These are phyloP conservation scores for Vulpes lagopus DNA, from an alignment of 2,113 vertebrate species.

Conservation along the genomic window DNA sequence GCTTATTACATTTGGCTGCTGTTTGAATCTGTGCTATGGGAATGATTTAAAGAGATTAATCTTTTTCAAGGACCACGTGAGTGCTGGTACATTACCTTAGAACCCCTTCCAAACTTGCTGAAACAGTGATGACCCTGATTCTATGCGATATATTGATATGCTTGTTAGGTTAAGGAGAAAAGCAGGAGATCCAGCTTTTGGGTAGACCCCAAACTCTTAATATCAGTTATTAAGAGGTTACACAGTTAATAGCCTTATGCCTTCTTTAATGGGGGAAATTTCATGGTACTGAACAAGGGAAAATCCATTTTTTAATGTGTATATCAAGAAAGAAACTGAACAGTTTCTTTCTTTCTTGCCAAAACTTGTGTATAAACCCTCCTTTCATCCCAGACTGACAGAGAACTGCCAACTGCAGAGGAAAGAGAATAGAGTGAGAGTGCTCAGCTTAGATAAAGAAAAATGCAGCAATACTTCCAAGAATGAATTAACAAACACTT, in stretches of 20 bases:
- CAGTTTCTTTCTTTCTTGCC: not conserved
- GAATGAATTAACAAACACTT: not conserved
- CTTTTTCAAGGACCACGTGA: conserved; percentile 67
- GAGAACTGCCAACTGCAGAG: not conserved
- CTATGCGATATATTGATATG: not conserved
- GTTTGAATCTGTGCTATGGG: conserved; percentile 72
- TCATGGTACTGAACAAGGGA: not conserved
- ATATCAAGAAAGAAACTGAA: not conserved
- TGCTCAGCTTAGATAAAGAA: not conserved
- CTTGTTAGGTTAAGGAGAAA: conserved; percentile 23
- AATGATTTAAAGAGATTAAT: conserved; percentile 77
- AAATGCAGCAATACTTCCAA: not conserved
- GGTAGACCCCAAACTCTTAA: not conserved
- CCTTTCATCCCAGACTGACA: not conserved
- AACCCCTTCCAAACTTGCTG: conserved; percentile 58
- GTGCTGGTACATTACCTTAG: not conserved
- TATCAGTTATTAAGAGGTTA: not conserved
- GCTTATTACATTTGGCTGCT: conserved; percentile 75
- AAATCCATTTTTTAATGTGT: not conserved
- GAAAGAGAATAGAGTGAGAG: not conserved
- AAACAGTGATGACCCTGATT: conserved; percentile 30
- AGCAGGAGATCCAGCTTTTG: not conserved
- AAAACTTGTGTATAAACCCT: conserved; percentile 4
- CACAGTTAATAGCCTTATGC: not conserved
- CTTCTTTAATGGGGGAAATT: not conserved